Base-by-base conservation (phyloP, 2,888 invertebrate species). In the Polietes domitor region DNA sequence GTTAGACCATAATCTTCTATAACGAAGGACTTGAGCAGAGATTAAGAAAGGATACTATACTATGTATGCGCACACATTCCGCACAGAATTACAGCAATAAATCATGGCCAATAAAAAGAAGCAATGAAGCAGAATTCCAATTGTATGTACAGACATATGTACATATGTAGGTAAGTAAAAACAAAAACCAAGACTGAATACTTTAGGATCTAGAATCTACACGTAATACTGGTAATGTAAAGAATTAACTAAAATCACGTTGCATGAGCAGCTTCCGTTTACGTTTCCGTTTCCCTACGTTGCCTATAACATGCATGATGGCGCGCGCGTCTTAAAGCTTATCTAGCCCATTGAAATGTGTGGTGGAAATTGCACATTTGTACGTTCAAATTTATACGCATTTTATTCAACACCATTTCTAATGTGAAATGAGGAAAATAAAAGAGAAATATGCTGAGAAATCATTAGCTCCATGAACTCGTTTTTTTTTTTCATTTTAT, bases 1-100 rank as follows among this genome's bases (percentile, higher is more conserved):
- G 73, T 47, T 68, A 55, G 1, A 17, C 2, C 21, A 21, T 68
- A 68, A 68, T 68, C 68, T 50, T 80, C 76, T 58, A 72, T 61
- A 37, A 76, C 26, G 43, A 77, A 61, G 43, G 43, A 71, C 5
- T 17, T 78, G 32, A 53, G 21, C 24, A 15, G 43, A 47, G 50
- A 68, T 50, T 37, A 76, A 28, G 24, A 74, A 70, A 68, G 58
- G 6, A 61, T 58, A 65, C 21, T 17, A 6, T 68, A 4, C 1
- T 19, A 9, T 3, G 47, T 47, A 47, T 47, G 32, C 4, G 5
- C 7, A 37, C 7, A n/a, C 12, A 70, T 24, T 47, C n/a, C n/a
- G 19, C 37, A 68, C 70, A 78, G 65, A 75, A 63, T 73, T 80
- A 61, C 55, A 53, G 53, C 68, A 78, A 84, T 84, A 84, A 84